Percentiles rank a stretch among this genome's conserved stretches.
Conservation (phyloP, 2,113 vertebrate genomes). For the Cisticola juncidis region DNA sequence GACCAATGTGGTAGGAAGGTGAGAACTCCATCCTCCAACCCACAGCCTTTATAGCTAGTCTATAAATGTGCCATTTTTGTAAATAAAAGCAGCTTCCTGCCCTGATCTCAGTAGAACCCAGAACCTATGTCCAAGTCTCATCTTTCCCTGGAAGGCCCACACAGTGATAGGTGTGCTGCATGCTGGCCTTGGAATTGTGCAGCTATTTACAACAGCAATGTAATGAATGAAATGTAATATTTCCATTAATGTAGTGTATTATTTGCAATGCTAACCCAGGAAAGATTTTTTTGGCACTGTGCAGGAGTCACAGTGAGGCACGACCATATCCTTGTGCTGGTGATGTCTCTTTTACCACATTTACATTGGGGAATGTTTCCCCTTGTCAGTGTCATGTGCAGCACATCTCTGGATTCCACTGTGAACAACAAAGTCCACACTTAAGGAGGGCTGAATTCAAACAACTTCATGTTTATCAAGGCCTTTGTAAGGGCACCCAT, state of each 20-base stretch:
- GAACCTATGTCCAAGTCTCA: too few relatives aligned
- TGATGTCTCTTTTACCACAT: not conserved
- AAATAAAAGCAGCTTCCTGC: too few relatives aligned
- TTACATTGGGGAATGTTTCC: not conserved
- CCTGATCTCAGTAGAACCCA: too few relatives aligned
- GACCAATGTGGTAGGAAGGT: too few relatives aligned
- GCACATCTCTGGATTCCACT: not conserved
- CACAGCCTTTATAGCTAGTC: too few relatives aligned
- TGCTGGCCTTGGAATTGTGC: not conserved
- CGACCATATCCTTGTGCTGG: not conserved
- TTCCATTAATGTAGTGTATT: not conserved
- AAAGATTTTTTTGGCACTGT: not conserved
- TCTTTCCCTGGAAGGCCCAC: too few relatives aligned
- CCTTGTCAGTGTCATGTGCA: fast-evolving
- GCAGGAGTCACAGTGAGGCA: not conserved
- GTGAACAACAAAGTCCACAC: not conserved
- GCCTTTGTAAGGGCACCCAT: not conserved
- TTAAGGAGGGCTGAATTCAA: not conserved
- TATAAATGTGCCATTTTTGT: too few relatives aligned
- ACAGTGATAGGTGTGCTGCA: too few relatives aligned
- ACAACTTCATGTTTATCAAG: not conserved
- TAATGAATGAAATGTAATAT: not conserved
- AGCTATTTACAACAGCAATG: not conserved
- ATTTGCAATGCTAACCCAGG: not conserved
- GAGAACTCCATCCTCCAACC: too few relatives aligned